These are phyloP conservation scores for Megaceryle maxima DNA, from an alignment of 2,113 vertebrate genomes.

Conservation along the genomic window DNA sequence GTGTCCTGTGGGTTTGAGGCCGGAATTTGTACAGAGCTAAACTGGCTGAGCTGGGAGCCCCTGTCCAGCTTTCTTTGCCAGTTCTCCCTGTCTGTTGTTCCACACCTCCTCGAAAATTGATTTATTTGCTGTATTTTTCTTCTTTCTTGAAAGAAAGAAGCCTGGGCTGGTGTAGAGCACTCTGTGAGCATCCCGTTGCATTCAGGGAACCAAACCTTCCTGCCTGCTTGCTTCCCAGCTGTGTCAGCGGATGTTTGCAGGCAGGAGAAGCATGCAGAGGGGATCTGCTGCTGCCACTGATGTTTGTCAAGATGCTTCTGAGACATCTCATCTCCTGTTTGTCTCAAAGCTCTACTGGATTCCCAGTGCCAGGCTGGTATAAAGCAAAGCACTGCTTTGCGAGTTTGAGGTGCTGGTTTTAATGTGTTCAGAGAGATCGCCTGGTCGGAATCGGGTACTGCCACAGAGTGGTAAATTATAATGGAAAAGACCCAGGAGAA, in stretches of 20 bases:
- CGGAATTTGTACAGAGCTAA: neutral
- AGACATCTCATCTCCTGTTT: neutral
- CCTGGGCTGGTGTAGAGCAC: neutral
- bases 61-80: neutral
- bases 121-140: neutral
- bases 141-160: neutral
- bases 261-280: neutral
- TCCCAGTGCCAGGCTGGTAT: neutral
- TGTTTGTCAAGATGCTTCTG: neutral
- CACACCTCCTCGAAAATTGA: neutral
- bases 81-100: neutral
- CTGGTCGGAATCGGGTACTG: neutral
- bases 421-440: fast-evolving
- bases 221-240: neutral
- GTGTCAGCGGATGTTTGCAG: neutral
- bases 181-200: neutral
- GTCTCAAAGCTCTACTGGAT: neutral
- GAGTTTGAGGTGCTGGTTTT: neutral
- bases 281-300: neutral
- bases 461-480: too few relatives aligned
- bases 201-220: neutral
- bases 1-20: neutral
- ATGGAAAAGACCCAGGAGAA: neutral
- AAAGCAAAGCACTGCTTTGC: neutral
- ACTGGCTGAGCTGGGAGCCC: neutral